phyloP scores from a whole-genome alignment of 1,140 invertebrate genomes.

The Dinothrombium tinctorium region DNA sequence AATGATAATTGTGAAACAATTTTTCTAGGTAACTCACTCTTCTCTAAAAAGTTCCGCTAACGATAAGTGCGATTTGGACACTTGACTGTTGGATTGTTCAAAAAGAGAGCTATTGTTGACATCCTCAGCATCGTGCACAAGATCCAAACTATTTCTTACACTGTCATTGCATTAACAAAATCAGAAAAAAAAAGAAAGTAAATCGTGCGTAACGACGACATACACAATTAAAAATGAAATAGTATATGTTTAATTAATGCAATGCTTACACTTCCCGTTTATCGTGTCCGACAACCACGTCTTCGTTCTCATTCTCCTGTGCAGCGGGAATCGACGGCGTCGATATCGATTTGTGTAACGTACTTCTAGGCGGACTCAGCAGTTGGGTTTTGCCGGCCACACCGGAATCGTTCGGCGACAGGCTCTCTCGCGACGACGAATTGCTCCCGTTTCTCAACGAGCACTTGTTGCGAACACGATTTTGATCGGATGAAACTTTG shows the following conservation, averaged over 20 bases:
- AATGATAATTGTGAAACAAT: constrained; percentile 5
- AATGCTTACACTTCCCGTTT: constrained; percentile 19
- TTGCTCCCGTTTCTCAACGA: constrained; percentile 3
- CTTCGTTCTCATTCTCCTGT: constrained; percentile 26
- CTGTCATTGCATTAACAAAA: constrained; percentile 12
- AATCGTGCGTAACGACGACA: too few species aligned
- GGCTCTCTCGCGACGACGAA: constrained; percentile 13
- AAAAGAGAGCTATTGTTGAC: neutral
- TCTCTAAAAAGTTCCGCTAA: too few species aligned
- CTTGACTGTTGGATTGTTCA: neutral
- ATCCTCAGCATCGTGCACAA: neutral
- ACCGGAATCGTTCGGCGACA: constrained; percentile 26
- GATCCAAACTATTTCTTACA: constrained; percentile 16
- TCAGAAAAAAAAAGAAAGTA: constrained; percentile 4
- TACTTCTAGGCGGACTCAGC: constrained; percentile 30
- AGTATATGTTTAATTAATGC: constrained; percentile 5
- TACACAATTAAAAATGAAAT: neutral
- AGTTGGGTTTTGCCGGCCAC: neutral
- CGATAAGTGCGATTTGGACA: too few species aligned
- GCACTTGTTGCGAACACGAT: constrained; percentile 11
- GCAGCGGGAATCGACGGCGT: constrained; percentile 60
- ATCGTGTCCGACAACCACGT: constrained; percentile 18
- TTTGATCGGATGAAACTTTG: neutral
- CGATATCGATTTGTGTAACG: constrained; percentile 67
- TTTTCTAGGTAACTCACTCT: constrained; percentile 1